A percentile compares a stretch with the other conserved stretches of the same genome.
Conservation (phyloP, 2,888 invertebrate genomes). For the Julus scandinavius region DNA sequence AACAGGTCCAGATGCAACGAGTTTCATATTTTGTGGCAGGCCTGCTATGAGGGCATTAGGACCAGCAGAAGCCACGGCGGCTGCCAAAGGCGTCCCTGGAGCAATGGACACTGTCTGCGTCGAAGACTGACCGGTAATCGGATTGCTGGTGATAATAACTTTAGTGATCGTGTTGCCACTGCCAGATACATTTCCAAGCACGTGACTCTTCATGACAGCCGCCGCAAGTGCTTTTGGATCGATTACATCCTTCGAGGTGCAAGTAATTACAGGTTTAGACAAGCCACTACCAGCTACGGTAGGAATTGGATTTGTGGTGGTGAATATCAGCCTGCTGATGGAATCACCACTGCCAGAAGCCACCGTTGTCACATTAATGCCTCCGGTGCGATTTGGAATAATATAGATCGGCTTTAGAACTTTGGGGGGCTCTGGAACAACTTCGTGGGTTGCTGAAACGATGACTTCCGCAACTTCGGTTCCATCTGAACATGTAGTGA, state of each 20-base stretch:
- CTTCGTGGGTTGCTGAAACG: not conserved
- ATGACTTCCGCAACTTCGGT: not conserved
- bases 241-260: constrained; percentile 8
- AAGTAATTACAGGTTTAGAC: not conserved
- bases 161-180: constrained; percentile 61
- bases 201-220: constrained; percentile 47
- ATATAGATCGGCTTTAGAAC: constrained; percentile 52
- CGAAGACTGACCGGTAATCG: constrained; percentile 62
- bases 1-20: constrained; percentile 57
- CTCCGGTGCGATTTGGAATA: constrained; percentile 42
- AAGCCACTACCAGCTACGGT: constrained; percentile 11
- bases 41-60: constrained; percentile 55
- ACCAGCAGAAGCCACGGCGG: constrained; percentile 51
- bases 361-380: constrained; percentile 8
- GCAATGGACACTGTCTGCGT: constrained; percentile 61
- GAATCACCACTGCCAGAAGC: constrained; percentile 38
- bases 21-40: constrained; percentile 57
- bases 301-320: constrained; percentile 5
- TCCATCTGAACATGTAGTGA: not conserved
- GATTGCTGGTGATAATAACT: constrained; percentile 65
- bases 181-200: not conserved
- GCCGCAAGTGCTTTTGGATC: constrained; percentile 47
- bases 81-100: constrained; percentile 55
- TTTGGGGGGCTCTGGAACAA: constrained; percentile 12
- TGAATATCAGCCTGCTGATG: constrained; percentile 52